Evolutionary conservation across 2,888 invertebrate species (phyloP).

Genomic region (Eremobia ochroleuca): DNA sequence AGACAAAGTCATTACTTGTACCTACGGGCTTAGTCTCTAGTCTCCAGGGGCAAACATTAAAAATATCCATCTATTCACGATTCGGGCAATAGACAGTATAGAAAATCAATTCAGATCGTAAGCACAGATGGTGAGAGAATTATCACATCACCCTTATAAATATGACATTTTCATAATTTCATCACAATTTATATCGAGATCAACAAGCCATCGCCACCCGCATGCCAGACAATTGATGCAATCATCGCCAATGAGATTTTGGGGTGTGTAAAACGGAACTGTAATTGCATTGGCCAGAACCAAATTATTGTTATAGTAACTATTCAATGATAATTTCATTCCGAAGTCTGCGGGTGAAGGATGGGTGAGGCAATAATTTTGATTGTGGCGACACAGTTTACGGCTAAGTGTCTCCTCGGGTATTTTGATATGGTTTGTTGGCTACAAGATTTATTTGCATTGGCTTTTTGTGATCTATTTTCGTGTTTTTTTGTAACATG

Average conservation of each 20-base stretch:
- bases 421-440: conserved; percentile 61
- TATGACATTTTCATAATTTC: conserved; percentile 82
- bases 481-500: conserved; percentile 33
- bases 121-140: conserved; percentile 74
- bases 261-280: conserved; percentile 85
- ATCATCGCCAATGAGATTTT: conserved; percentile 90
- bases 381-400: conserved; percentile 65
- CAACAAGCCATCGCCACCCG: conserved; percentile 89
- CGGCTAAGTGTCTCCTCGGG: conserved; percentile 56
- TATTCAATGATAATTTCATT: conserved; percentile 88
- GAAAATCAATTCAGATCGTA: conserved; percentile 53
- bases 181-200: conserved; percentile 86
- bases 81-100: background rate
- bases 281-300: conserved; percentile 90
- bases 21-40: background rate
- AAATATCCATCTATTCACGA: background rate
- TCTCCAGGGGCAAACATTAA: background rate
- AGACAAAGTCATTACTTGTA: background rate
- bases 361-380: conserved; percentile 72
- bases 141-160: conserved; percentile 74
- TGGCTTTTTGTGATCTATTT: conserved; percentile 38
- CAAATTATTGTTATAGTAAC: conserved; percentile 88
- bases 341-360: conserved; percentile 81
- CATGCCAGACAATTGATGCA: conserved; percentile 90
- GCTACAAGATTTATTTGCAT: conserved; percentile 53